Conservation (phyloP, 1,140 invertebrate species). For the Lucilia cuprina region DNA sequence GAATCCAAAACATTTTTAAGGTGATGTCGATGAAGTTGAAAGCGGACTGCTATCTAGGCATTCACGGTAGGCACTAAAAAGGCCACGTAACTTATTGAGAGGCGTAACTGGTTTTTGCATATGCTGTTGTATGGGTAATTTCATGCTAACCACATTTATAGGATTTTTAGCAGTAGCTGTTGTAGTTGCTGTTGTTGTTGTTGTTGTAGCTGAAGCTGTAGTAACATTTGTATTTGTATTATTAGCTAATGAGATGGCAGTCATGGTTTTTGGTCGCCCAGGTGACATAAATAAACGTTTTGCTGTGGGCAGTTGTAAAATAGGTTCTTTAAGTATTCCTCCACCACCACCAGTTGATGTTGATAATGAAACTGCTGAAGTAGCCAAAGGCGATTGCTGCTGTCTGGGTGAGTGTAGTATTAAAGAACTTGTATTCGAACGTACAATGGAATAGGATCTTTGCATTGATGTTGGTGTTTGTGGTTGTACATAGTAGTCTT, state of each 20-base stretch:
- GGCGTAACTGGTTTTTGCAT: background rate
- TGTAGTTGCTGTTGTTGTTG: background rate
- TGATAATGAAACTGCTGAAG: background rate
- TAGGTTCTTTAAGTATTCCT: background rate
- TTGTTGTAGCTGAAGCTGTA: background rate
- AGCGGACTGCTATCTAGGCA: slow-evolving; percentile 3
- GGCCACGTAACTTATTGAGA: slow-evolving; percentile 32
- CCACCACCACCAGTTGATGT: background rate
- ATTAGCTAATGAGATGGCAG: background rate
- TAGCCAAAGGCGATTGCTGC: background rate
- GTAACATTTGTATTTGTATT: background rate
- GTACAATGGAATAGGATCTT: background rate
- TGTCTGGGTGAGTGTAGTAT: background rate
- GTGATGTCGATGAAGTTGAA: background rate
- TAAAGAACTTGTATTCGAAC: background rate
- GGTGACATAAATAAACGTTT: slow-evolving; percentile 37
- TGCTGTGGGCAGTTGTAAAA: slow-evolving; percentile 32
- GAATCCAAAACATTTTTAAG: background rate
- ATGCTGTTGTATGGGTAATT: background rate
- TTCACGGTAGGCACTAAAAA: slow-evolving; percentile 35
- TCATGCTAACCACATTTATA: background rate
- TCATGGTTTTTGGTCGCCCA: background rate
- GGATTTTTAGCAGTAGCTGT: background rate
- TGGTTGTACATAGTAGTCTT: background rate
- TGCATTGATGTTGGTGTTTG: background rate